phyloP scores from a whole-genome alignment of 2,113 vertebrate species.

The Chiloscyllium plagiosum region DNA sequence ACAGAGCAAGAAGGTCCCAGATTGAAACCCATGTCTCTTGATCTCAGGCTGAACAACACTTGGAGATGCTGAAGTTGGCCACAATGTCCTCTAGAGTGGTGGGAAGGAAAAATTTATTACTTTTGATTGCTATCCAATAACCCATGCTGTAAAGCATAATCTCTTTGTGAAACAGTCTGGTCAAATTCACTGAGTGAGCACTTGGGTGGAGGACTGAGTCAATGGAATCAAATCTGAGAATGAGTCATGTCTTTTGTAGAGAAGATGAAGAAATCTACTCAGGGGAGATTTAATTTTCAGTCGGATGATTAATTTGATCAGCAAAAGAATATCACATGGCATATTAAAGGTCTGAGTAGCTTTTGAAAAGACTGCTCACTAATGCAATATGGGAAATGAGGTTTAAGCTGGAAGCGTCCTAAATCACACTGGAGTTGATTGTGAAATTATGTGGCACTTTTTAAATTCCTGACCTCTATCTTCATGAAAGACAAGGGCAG shows the following conservation, averaged over 20 bases:
- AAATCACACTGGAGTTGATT: neutral
- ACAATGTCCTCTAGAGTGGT: neutral
- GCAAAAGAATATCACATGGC: neutral
- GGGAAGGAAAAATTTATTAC: neutral
- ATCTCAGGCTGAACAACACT: neutral
- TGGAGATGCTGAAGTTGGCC: neutral
- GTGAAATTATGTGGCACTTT: neutral
- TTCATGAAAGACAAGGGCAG: neutral
- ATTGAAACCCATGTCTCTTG: neutral
- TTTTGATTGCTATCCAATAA: neutral
- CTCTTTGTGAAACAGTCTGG: neutral
- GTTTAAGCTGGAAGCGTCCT: neutral
- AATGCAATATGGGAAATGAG: neutral
- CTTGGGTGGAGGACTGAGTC: neutral
- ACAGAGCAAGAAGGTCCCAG: neutral
- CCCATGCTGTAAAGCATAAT: neutral
- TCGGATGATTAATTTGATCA: neutral
- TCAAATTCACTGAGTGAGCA: neutral
- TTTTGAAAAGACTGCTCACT: neutral
- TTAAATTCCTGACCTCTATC: neutral
- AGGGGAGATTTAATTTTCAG: neutral
- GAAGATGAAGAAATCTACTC: neutral
- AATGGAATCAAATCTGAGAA: neutral
- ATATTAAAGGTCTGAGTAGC: neutral
- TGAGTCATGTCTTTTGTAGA: neutral